Base-by-base conservation (phyloP, 2,113 vertebrate genomes). In the Alouatta palliata region DNA sequence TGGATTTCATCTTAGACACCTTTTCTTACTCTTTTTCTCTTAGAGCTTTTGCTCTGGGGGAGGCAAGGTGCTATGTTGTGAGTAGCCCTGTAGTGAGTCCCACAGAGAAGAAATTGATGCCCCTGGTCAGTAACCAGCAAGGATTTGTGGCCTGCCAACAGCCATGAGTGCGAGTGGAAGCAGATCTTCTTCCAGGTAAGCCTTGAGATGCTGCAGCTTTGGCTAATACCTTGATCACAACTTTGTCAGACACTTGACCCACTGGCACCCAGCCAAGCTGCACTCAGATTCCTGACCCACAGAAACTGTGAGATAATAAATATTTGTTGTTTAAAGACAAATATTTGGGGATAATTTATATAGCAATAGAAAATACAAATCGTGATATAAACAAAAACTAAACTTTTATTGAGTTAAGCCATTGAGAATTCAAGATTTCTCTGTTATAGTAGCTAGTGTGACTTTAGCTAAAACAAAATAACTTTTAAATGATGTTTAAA, bases 401-500 rank as follows among this genome's bases (percentile, higher is more conserved):
- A 85, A 64, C 6, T 70, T 37, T 58, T 70, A 84, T 35, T 45
- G 87, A 83, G 61, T 54, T 70, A 80, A 95, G 43, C 79, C 64
- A 94, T 27, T 68, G 89, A 95, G 73, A 93, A 93, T n/a, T 85
- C 73, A 91, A 58, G 20, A 25, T 40, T 89, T 68, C 80, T 27
- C 71, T 88, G 35, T 82, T 52, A 68, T 1, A 77, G 66, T 32
- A 86, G 35, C 40, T 83, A 84, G 14, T 37, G 32, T 71, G 86
- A 81, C 37, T 23, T 73, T 73, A 91, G 52, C 32, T 89, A 64
- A 87, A 92, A 79, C 12, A 87, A 75, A 95, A 77, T 37, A 75
- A n/a, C 35, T 86, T 88, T 94, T 95, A 94, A 92, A 86, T 30
- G 54, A 76, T n/a, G 35, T 52, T 92, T 96, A 83, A 70, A 61